A percentile compares a stretch with the other conserved stretches of the same genome.
These are phyloP conservation scores for Halichondria panicea DNA, from an alignment of 37 sponge, comb jelly and placozoan genomes.

Conservation along the genomic window DNA sequence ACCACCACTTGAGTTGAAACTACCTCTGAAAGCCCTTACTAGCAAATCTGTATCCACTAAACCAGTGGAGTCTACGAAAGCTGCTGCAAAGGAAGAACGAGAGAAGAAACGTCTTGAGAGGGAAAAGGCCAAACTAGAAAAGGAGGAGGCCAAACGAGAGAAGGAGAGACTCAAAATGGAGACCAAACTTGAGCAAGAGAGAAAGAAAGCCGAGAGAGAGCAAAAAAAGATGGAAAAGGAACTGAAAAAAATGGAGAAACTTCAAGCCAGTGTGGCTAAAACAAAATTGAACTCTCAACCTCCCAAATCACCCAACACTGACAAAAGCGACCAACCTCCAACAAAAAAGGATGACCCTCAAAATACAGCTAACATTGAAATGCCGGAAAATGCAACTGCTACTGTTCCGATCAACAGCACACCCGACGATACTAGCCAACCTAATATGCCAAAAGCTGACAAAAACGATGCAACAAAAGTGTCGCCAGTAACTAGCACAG, in stretches of 20 bases:
- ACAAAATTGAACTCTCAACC: no score
- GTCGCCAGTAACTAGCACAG: background rate
- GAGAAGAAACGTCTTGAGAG: slow-evolving; percentile 1
- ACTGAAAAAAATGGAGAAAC: slow-evolving; percentile 16
- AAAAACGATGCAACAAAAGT: background rate
- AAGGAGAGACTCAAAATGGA: slow-evolving; percentile 21
- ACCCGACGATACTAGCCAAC: background rate
- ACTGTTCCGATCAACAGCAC: background rate
- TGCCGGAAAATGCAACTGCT: background rate
- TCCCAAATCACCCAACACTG: no score
- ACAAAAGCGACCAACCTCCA: background rate
- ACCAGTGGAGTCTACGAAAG: no score
- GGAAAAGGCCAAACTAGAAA: slow-evolving; percentile 19
- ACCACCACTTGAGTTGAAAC: background rate
- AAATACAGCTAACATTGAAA: background rate
- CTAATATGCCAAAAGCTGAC: background rate
- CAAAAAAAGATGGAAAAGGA: slow-evolving; percentile 28
- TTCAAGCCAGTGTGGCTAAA: background rate
- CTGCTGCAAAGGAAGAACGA: slow-evolving; percentile 12
- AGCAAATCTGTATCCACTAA: no score
- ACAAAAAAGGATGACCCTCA: background rate
- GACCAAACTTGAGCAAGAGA: slow-evolving; percentile 22
- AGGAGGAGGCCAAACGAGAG: slow-evolving; percentile 23
- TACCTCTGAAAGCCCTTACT: no score
- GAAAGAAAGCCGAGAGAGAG: slow-evolving; percentile 25